Percentiles rank a stretch among this genome's conserved stretches.
Evolutionary conservation across 2,888 invertebrate species (phyloP).

Genomic region (Dryobota labecula): DNA sequence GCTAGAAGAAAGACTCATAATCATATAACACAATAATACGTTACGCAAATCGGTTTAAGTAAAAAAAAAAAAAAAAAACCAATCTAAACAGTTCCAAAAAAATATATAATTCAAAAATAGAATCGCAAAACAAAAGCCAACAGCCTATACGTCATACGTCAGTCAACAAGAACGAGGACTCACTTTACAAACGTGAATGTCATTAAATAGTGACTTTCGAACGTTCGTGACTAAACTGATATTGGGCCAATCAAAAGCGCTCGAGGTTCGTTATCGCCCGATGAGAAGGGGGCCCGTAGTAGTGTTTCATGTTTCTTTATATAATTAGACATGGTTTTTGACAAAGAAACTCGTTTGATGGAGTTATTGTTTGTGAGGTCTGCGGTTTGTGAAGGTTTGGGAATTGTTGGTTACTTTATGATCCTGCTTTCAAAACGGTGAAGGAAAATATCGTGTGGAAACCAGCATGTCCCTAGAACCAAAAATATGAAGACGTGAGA

Average conservation of each 20-base stretch:
- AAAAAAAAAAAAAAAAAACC: neutral
- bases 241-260: slow-evolving; percentile 77
- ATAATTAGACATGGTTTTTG: slow-evolving; percentile 64
- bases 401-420: slow-evolving; percentile 2
- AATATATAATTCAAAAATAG: neutral
- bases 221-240: slow-evolving; percentile 79
- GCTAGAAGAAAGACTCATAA: neutral
- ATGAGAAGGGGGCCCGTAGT: slow-evolving; percentile 64
- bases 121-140: slow-evolving; percentile 19
- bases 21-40: neutral
- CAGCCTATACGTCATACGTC: slow-evolving; percentile 57
- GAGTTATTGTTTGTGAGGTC: slow-evolving; percentile 29
- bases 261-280: slow-evolving; percentile 73
- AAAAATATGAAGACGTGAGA: no score
- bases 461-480: no score
- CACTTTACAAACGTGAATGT: slow-evolving; percentile 70
- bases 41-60: neutral
- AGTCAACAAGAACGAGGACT: slow-evolving; percentile 61
- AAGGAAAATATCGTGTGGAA: no score
- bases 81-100: neutral
- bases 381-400: slow-evolving; percentile 20
- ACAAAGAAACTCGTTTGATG: slow-evolving; percentile 49
- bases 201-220: slow-evolving; percentile 76
- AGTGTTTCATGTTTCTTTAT: slow-evolving; percentile 69
- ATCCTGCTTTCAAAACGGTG: no score